These are phyloP conservation scores for Bolinopsis microptera DNA, from an alignment of 37 sponge, comb jelly and placozoan species.

Conservation along the genomic window DNA sequence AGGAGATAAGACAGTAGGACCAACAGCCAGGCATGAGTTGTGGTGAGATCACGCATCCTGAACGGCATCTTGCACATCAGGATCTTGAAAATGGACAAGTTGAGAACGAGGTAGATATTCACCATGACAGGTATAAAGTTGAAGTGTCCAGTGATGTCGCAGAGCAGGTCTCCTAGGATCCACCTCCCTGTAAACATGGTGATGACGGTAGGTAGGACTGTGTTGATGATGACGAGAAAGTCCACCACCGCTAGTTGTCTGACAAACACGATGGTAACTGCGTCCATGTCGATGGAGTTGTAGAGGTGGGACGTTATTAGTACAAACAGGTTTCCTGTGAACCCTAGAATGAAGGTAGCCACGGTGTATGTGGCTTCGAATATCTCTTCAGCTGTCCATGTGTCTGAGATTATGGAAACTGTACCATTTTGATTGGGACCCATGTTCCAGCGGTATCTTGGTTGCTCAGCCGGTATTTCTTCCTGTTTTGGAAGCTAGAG, in stretches of 20 bases:
- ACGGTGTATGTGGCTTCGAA: not conserved
- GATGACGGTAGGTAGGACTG: slow-evolving; percentile 22
- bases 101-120: not conserved
- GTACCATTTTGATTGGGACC: no score
- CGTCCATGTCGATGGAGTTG: slow-evolving; percentile 5
- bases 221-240: slow-evolving; percentile 2
- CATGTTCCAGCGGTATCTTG: no score
- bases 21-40: not conserved
- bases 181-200: not conserved
- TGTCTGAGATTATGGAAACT: not conserved
- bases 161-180: slow-evolving; percentile 16
- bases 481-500: no score
- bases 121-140: slow-evolving; percentile 24
- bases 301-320: not conserved
- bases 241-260: not conserved
- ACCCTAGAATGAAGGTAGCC: not conserved
- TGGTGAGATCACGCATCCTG: not conserved
- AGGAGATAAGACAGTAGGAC: not conserved
- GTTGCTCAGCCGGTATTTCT: no score
- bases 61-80: not conserved
- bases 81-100: slow-evolving; percentile 20
- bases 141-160: slow-evolving; percentile 15
- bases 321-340: not conserved
- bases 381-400: not conserved
- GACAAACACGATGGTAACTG: not conserved